Evolutionary conservation across 2,113 vertebrate genomes (phyloP), one percentile per base, ranked within the genome.

Genomic region (Holacanthus passer): DNA sequence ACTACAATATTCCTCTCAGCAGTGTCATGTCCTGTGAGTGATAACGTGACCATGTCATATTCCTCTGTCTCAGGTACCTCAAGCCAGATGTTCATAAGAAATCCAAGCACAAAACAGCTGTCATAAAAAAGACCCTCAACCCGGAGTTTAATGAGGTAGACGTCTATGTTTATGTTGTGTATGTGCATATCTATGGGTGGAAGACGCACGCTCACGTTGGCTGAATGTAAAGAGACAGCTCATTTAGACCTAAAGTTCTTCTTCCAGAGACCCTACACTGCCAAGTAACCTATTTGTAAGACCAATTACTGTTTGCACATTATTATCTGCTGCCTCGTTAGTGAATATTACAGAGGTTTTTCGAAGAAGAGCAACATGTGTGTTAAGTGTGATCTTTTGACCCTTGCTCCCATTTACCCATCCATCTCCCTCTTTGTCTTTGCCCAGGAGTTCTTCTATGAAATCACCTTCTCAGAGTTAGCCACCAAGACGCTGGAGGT

Each of bases 61-160:
- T 53, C 39, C 17, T 86, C 32, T 84, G 52, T 86, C 60, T 83
- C 88, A 98, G 97, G 90, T 98, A 98, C 87, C 94, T 98, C 88
- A 96, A 96, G 82, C 97, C 97, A 8, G 97, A 98, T 0, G 91
- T 96, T 81, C 96, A 97, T 77, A 98, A 98, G 90, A 97, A 97
- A 88, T 97, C 97, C 52, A 98, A 98, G 92, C 96, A 97, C 88
- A 98, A 98, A 94, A 98, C 97, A 0, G 93, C 94, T 0, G 96
- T 97, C 58, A 97, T 96, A 81, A 97, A 97, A 94, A 97, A 97
- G 92, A 98, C 97, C 0, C 94, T 98, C 39, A 98, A 98, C 87
- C 97, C 97, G 0, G 97, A 98, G 89, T 98, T 97, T 91, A 97
- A 97, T 59, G 96, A 98, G 97, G 97, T 97, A 92, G 73, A 27